Evolutionary conservation across 92 coral and sea anemone species (phyloP), one percentile per base, ranked within the genome.

Genomic region (Paragorgia papillata): DNA sequence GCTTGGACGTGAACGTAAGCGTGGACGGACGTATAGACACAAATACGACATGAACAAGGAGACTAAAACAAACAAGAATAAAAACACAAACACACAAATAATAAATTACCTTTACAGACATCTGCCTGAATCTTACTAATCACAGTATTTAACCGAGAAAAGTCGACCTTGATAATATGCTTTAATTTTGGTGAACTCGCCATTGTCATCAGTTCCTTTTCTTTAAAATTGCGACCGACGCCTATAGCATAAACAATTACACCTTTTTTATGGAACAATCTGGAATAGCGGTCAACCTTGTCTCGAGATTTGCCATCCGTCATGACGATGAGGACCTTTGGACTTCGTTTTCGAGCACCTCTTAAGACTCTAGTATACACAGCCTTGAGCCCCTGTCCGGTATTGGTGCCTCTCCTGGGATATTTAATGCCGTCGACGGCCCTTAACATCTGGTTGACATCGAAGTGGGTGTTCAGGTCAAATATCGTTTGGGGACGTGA

Each of bases 371-470:
- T 54, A 57, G 64, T 63, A 57, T 75, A 88, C 13, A 86, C 86
- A 71, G 68, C 82, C 37, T 43, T 62, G 35, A 93, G 76, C 1
- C 92, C 97, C 46, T 74, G 60, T 1, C 97, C 99, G 17, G 86
- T 89, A 33, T 94, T 71, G 2, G 99, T 95, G 39, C 99, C 99
- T 5, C 96, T 90, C 19, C 84, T 84, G 28, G 88, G 87, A 24
- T 91, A 91, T 3, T 67, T 84, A 15, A 95, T 84, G 22, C 82
- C 79, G 59, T 91, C 90, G 58, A 95, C 74, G 9, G 92, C 92
- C 22, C 71, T 85, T 59, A 84, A 63, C 30, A 95, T 88, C 19
- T 76, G 79, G 39, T 62, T 86, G 13, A 96, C 77, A 22, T 89
- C 51, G 76, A 71, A 88, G 80, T 91, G 85, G 27, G 83, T 82